Base-by-base conservation (phyloP, 2,797 vertebrate genomes). In the Oryzias dopingdopingensis region DNA sequence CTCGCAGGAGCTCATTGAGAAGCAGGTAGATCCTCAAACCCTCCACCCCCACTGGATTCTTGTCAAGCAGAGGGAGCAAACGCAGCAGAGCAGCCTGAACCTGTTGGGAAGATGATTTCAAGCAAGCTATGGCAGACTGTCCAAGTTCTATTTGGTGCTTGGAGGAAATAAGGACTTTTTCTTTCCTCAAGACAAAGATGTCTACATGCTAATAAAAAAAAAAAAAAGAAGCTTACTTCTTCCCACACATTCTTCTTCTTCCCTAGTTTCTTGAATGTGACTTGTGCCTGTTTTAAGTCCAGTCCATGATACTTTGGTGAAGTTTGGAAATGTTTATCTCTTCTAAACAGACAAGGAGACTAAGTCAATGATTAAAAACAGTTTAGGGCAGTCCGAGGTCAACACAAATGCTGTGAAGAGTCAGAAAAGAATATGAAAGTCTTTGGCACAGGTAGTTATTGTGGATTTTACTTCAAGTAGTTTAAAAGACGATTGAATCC, bases 11-110 rank as follows among this genome's bases (percentile, higher is more conserved):
- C 58, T 91, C 80, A 17, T 66, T 88, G 56, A 93, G 72, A 54
- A 93, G 77, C 75, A 92, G 76, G 74, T 86, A 91, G 67, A 92
- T 46, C 74, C 92, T 89, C 72, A 92, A 52, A 41, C 76, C 86
- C 77, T 93, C 92, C 32, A 86, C 78, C 3, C 86, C 86, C 14
- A 67, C 56, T 4, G 79, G 70, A 6, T 50, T 70, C 24, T 60
- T 22, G n/a, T 69, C 16, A 22, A 91, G 52, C 0, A 74, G 79
- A 0, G 50, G 57, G 43, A 70, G 55, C 56, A 63, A 42, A 18
- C 0, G 29, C 2, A 63, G 60, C 26, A 55, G 6, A 0, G 56
- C 62, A 0, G 62, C 64, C 57, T 77, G 66, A 10, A 92, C 75
- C 93, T 94, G 80, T 22, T 56, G 17, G 37, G 24, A n/a, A 22